Evolutionary conservation across 2,888 invertebrate species (phyloP).

Genomic region (Acronicta psi): DNA sequence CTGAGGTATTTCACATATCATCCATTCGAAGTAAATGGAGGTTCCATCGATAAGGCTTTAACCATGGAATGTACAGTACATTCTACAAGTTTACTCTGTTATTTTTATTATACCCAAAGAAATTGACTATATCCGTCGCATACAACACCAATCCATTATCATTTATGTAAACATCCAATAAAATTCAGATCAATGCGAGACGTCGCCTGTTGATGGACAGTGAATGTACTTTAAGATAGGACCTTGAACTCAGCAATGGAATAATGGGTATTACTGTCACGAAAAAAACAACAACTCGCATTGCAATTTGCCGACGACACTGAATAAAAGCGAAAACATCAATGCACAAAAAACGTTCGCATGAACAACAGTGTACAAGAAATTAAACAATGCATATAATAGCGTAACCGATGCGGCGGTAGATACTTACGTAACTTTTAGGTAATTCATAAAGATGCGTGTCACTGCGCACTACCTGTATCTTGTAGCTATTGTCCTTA

Average conservation of each 20-base stretch:
- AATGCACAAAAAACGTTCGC: constrained; percentile 45
- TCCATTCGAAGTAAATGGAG: not conserved
- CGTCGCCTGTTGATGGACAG: not conserved
- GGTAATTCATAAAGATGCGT: not conserved
- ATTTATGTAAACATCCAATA: not conserved
- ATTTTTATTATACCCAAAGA: not conserved
- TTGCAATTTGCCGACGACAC: constrained; percentile 23
- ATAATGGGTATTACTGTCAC: not conserved
- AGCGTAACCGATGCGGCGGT: constrained; percentile 4
- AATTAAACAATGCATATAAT: constrained; percentile 32
- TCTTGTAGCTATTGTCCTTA: not conserved
- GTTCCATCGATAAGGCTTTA: too few species aligned
- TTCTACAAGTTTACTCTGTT: not conserved
- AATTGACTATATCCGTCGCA: not conserved
- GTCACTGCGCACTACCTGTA: not conserved
- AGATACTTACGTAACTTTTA: constrained; percentile 11
- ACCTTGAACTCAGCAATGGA: constrained; percentile 1
- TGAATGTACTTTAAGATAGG: not conserved
- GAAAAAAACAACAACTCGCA: constrained; percentile 33
- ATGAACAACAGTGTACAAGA: constrained; percentile 20
- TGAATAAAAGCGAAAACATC: constrained; percentile 21
- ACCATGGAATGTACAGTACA: too few species aligned
- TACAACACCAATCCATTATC: not conserved
- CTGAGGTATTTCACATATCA: not conserved
- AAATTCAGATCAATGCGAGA: not conserved